phyloP scores from a whole-genome alignment of 2,888 invertebrate species.

The Drosophila mulleri region DNA sequence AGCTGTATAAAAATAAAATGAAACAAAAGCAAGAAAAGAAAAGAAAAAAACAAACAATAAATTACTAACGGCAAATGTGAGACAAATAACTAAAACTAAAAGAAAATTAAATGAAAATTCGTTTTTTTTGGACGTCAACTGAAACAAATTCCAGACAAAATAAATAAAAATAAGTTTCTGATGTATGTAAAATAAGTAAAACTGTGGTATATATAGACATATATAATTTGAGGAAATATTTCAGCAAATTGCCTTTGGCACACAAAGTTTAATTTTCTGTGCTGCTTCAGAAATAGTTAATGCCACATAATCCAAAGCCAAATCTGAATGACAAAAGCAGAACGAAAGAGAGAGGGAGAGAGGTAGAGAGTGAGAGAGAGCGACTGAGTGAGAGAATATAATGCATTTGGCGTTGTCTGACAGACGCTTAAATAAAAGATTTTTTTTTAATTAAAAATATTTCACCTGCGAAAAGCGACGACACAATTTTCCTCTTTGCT shows the following conservation, averaged over 20 bases:
- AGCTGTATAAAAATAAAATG: conserved; percentile 5
- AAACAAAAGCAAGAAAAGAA: not conserved
- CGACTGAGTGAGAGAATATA: conserved; percentile 21
- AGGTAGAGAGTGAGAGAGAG: not conserved
- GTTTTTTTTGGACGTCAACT: conserved; percentile 3
- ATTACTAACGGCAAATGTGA: not conserved
- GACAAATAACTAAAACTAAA: not conserved
- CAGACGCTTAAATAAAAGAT: conserved; percentile 80
- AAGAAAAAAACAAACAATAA: not conserved
- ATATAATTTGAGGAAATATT: conserved; percentile 10
- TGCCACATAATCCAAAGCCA: conserved; percentile 44
- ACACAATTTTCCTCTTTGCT: conserved; percentile 73
- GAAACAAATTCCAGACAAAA: conserved; percentile 32
- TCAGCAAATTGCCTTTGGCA: conserved; percentile 16
- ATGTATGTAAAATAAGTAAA: conserved; percentile 4
- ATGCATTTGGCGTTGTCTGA: conserved; percentile 55
- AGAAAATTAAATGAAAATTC: conserved; percentile 1
- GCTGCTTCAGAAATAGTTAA: conserved; percentile 49
- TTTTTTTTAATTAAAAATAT: conserved; percentile 79
- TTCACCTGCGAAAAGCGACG: conserved; percentile 71
- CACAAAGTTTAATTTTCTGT: conserved; percentile 30
- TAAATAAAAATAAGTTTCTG: conserved; percentile 30
- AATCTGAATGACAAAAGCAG: conserved; percentile 15
- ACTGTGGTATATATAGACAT: not conserved
- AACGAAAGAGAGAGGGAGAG: not conserved